phyloP scores from a whole-genome alignment of 2,113 vertebrate species.

The Canis aureus region DNA sequence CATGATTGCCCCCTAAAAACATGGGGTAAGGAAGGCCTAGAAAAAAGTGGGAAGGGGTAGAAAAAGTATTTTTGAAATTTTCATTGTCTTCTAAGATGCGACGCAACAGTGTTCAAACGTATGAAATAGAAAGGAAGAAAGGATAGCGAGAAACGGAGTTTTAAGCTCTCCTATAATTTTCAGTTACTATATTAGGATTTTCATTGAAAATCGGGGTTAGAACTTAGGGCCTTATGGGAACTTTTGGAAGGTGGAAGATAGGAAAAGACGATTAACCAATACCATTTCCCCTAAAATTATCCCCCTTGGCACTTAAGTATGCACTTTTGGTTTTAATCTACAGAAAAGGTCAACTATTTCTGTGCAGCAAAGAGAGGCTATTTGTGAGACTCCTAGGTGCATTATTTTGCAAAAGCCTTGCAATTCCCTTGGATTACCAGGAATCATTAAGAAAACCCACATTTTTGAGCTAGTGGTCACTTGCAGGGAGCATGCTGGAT shows the following conservation, averaged over 20 bases:
- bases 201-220: conserved; percentile 47
- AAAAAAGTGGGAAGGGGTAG: neutral
- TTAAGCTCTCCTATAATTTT: conserved; percentile 26
- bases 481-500: neutral
- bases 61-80: neutral
- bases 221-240: neutral
- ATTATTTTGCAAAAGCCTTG: neutral
- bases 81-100: conserved; percentile 9
- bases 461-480: neutral
- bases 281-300: conserved; percentile 49
- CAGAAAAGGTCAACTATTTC: conserved; percentile 58
- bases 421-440: neutral
- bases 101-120: conserved; percentile 6
- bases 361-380: neutral
- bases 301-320: neutral
- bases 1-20: neutral
- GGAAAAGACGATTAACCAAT: neutral
- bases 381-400: neutral
- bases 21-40: neutral
- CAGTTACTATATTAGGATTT: conserved; percentile 51
- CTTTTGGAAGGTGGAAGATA: neutral
- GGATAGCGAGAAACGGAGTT: neutral
- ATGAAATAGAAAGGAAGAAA: neutral
- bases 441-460: neutral
- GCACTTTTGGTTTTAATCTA: neutral